phyloP scores from a whole-genome alignment of 2,113 vertebrate species.

The Tringa solitaria region DNA sequence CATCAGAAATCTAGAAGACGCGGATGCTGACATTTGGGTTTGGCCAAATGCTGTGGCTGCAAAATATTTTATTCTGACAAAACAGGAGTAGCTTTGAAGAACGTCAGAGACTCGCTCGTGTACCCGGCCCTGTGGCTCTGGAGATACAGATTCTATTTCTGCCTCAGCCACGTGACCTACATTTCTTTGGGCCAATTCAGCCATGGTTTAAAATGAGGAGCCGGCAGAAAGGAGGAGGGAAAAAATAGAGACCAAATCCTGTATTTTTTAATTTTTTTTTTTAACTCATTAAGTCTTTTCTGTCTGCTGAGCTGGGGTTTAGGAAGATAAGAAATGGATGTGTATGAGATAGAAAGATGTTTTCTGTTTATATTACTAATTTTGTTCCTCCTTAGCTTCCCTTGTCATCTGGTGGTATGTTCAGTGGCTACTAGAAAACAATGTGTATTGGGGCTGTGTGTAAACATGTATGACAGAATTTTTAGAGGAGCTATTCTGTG shows the following conservation, averaged over 20 bases:
- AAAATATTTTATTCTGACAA: not conserved
- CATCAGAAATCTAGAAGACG: not conserved
- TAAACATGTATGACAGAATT: not conserved
- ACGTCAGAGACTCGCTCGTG: not conserved
- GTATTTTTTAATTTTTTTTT: not conserved
- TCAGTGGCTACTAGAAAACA: not conserved
- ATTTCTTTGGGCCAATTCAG: constrained; percentile 20
- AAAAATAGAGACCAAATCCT: not conserved
- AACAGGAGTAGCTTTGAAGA: not conserved
- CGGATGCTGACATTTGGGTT: not conserved
- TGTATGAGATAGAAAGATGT: not conserved
- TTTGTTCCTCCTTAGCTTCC: not conserved
- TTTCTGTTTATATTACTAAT: not conserved
- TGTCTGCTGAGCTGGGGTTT: not conserved
- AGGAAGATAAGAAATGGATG: not conserved
- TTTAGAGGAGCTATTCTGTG: not conserved
- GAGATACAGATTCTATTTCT: constrained; percentile 34
- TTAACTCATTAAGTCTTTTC: not conserved
- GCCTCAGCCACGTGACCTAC: not conserved
- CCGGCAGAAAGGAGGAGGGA: not conserved
- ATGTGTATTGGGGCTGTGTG: not conserved
- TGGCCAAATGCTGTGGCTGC: not conserved
- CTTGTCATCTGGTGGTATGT: not conserved
- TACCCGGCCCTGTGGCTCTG: not conserved
- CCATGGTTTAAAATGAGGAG: not conserved